Evolutionary conservation across 2,888 invertebrate genomes (phyloP).

Genomic region (Antheraea yamamai): DNA sequence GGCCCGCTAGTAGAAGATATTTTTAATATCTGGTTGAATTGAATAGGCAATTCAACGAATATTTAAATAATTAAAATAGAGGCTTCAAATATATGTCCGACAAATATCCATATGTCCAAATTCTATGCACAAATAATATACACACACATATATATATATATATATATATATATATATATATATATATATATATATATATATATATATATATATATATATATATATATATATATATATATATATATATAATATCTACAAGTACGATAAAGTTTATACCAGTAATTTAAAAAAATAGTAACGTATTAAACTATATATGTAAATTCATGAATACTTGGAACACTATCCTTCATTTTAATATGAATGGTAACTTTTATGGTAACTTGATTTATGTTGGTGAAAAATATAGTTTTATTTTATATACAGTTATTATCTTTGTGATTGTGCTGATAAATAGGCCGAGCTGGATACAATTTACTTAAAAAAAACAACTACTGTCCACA

Average conservation of each 20-base stretch:
- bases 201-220: too few relatives aligned
- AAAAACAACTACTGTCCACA: too few relatives aligned
- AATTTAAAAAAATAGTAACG: background rate
- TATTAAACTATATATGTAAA: background rate
- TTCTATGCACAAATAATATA: background rate
- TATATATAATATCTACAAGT: too few relatives aligned
- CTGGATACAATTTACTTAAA: too few relatives aligned
- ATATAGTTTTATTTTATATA: too few relatives aligned
- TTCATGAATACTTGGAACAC: constrained; percentile 31
- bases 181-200: too few relatives aligned
- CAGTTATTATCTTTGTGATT: too few relatives aligned
- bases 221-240: too few relatives aligned
- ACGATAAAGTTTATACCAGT: background rate
- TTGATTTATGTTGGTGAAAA: constrained; percentile 23
- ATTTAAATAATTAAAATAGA: background rate
- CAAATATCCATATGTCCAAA: background rate
- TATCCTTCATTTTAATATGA: constrained; percentile 17
- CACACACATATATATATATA: too few relatives aligned
- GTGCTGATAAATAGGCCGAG: too few relatives aligned
- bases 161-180: too few relatives aligned
- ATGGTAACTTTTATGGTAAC: constrained; percentile 50
- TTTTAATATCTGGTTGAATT: background rate
- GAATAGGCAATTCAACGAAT: background rate
- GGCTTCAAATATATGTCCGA: background rate
- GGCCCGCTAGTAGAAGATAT: too few relatives aligned